Conservation (phyloP, 2,113 vertebrate genomes). For the Rhombomys opimus region DNA sequence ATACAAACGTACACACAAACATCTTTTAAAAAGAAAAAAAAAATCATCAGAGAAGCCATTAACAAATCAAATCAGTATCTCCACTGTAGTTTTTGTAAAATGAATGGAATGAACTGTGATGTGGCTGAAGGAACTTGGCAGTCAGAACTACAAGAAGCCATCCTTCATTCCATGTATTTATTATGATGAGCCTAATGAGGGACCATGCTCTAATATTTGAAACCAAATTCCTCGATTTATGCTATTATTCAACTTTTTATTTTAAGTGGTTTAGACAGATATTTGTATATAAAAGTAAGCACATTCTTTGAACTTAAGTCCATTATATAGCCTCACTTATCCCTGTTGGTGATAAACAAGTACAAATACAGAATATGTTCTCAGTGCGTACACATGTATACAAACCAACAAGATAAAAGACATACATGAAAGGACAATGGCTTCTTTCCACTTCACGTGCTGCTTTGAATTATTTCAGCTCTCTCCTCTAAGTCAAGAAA, state of each 20-base stretch:
- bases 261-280: slow-evolving; percentile 69
- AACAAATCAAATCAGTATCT: neutral
- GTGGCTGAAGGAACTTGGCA: neutral
- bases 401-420: slow-evolving; percentile 59
- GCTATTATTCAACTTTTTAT: slow-evolving; percentile 72
- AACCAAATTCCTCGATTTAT: slow-evolving; percentile 46
- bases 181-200: slow-evolving; percentile 8
- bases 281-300: slow-evolving; percentile 71
- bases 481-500: slow-evolving; percentile 64
- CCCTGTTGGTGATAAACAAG: slow-evolving; percentile 54
- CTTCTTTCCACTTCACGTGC: slow-evolving; percentile 56
- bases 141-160: neutral
- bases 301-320: slow-evolving; percentile 53
- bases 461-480: slow-evolving; percentile 64
- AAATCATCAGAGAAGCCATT: neutral
- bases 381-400: neutral
- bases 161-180: neutral
- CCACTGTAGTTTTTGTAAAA: neutral
- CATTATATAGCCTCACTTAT: slow-evolving; percentile 50
- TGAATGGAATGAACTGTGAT: neutral
- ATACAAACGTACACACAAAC: neutral
- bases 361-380: slow-evolving; percentile 49
- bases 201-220: slow-evolving; percentile 21
- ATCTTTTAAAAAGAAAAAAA: neutral
- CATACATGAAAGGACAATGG: slow-evolving; percentile 44